Base-by-base conservation (phyloP, 2,113 vertebrate species). In the Hepsetus odoe region DNA sequence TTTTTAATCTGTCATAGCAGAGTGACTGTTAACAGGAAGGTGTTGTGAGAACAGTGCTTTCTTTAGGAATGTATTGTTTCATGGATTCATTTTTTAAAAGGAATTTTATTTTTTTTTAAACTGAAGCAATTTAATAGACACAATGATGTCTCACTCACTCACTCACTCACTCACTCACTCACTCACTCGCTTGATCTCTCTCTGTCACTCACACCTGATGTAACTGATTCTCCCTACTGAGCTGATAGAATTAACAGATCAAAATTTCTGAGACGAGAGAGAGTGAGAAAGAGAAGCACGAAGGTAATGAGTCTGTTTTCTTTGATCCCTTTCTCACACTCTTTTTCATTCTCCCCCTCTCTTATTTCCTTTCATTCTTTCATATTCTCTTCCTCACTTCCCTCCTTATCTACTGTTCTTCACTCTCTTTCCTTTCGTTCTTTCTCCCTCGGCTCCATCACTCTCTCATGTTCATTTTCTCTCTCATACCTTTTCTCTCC, bases 121-220 rank as follows among this genome's bases (percentile, higher is more conserved):
- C n/a, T n/a, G n/a, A n/a, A n/a, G n/a, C n/a, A n/a, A n/a, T n/a
- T n/a, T n/a, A n/a, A n/a, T n/a, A n/a, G n/a, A n/a, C n/a, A n/a
- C n/a, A n/a, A n/a, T n/a, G n/a, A n/a, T 66, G 5, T 22, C 16
- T 38, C 33, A 35, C 32, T 4, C n/a, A 3, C 8, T 9, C 6
- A 35, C 59, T 62, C 32, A 35, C 18, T 84, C 84, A 79, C 89
- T 83, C 69, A 77, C 58, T 40, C 73, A 83, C 74, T 83, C 82
- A 76, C 76, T 59, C 83, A 55, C 4, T 2, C 38, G 18, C 26
- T 35, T 56, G 33, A 24, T 46, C 66, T 78, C 74, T 74, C 77
- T 35, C n/a, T 13, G 44, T 56, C 49, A 67, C 49, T 35, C 24
- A 32, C 38, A 76, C 38, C 42, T 67, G 35, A 76, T 76, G 74